A percentile compares a stretch with the other conserved stretches of the same genome.
These are phyloP conservation scores for Drosophila insularis DNA, from an alignment of 1,140 invertebrate species.

Conservation along the genomic window DNA sequence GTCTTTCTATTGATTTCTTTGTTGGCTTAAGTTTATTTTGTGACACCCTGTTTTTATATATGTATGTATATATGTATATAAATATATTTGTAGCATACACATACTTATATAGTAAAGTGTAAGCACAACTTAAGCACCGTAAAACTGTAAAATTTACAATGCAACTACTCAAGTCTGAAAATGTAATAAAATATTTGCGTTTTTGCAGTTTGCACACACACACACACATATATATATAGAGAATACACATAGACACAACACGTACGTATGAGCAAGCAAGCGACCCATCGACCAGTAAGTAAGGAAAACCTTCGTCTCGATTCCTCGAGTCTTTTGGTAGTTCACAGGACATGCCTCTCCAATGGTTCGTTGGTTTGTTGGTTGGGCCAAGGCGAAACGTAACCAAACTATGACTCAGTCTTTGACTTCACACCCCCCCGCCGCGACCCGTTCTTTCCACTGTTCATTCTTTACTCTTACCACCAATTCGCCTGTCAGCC, in stretches of 20 bases:
- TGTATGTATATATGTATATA: too few species aligned
- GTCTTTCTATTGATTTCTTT: constrained; percentile 3
- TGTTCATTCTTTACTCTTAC: not conserved
- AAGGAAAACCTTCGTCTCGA: constrained; percentile 3
- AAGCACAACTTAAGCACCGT: constrained; percentile 71
- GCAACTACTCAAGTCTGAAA: constrained; percentile 80
- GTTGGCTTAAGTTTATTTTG: not conserved
- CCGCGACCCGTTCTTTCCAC: not conserved
- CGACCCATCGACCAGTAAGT: constrained; percentile 26
- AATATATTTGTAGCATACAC: not conserved
- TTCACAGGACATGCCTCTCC: constrained; percentile 51
- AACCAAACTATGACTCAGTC: constrained; percentile 66
- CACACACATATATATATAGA: constrained; percentile 15
- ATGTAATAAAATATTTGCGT: constrained; percentile 81
- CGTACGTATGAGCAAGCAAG: constrained; percentile 1
- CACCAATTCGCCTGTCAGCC: constrained; percentile 58
- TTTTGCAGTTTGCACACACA: constrained; percentile 66
- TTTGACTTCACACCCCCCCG: not conserved
- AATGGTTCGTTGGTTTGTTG: not conserved
- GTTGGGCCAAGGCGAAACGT: constrained; percentile 18
- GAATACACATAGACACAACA: constrained; percentile 5
- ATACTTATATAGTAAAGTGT: constrained; percentile 12
- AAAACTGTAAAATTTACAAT: constrained; percentile 81
- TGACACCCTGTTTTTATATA: constrained; percentile 1
- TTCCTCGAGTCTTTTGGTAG: constrained; percentile 21